Percentiles rank a stretch among this genome's conserved stretches.
Conservation (phyloP, 2,797 vertebrate species). For the Varecia variegata region DNA sequence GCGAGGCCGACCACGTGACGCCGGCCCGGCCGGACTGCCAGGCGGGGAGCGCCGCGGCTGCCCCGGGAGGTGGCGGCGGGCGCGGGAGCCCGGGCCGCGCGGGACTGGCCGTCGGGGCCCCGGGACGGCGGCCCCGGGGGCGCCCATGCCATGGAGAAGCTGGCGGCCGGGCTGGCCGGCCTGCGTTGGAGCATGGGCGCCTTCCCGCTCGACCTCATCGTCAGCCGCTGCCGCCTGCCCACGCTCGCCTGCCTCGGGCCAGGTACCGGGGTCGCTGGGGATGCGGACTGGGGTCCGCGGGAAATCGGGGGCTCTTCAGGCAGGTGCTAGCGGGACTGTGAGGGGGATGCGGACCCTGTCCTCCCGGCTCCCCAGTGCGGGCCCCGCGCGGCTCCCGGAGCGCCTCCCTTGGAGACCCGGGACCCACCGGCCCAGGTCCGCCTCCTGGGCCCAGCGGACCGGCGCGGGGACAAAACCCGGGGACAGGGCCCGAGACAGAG, state of each 20-base stretch:
- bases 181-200: slow-evolving; percentile 94
- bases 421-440: not conserved
- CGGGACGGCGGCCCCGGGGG: slow-evolving; percentile 79
- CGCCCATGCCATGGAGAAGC: slow-evolving; percentile 93
- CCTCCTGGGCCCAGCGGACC: not conserved
- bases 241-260: slow-evolving; percentile 92
- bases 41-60: slow-evolving; percentile 29
- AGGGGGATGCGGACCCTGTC: not conserved
- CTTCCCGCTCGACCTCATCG: slow-evolving; percentile 94
- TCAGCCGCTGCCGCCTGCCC: slow-evolving; percentile 95
- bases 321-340: not conserved
- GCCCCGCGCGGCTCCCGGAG: not conserved
- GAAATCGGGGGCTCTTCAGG: not conserved
- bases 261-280: slow-evolving; percentile 84
- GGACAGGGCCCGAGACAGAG: not conserved
- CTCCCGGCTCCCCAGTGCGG: not conserved
- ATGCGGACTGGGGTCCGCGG: not conserved
- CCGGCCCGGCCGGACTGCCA: not conserved
- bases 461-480: not conserved
- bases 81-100: slow-evolving; percentile 40
- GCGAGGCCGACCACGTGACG: slow-evolving; percentile 60
- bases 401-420: not conserved
- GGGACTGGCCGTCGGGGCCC: slow-evolving; percentile 68
- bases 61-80: slow-evolving; percentile 51
- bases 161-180: slow-evolving; percentile 92